These are phyloP conservation scores for Panorpa germanica DNA, from an alignment of 2,888 invertebrate genomes.

Conservation along the genomic window DNA sequence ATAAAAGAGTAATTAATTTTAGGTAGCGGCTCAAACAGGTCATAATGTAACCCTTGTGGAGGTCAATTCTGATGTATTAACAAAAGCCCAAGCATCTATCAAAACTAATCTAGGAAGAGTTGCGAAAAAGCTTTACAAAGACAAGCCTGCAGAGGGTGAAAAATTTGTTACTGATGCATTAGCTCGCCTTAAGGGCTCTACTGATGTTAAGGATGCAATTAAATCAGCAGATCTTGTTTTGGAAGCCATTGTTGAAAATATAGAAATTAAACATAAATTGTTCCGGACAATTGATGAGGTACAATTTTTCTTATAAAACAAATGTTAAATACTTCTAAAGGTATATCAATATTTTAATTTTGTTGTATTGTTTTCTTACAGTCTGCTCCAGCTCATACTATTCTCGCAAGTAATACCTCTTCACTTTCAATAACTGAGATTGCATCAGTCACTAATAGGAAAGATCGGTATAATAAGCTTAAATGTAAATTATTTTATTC, in stretches of 20 bases:
- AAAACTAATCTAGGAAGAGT: constrained; percentile 49
- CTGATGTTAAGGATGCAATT: constrained; percentile 38
- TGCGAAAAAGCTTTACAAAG: constrained; percentile 57
- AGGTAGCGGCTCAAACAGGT: constrained; percentile 74
- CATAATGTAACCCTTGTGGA: constrained; percentile 70
- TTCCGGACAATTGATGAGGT: constrained; percentile 52
- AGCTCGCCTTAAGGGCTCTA: constrained; percentile 36
- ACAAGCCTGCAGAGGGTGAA: constrained; percentile 40
- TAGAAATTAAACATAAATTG: constrained; percentile 55
- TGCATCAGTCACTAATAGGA: constrained; percentile 48
- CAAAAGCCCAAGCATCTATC: constrained; percentile 54
- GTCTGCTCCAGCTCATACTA: constrained; percentile 48
- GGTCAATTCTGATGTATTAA: constrained; percentile 45
- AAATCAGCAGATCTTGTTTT: constrained; percentile 55
- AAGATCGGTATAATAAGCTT: constrained; percentile 31
- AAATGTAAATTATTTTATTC: not conserved
- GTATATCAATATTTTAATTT: not conserved
- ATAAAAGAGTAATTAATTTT: constrained; percentile 11
- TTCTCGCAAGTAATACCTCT: constrained; percentile 80
- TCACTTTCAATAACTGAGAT: constrained; percentile 72
- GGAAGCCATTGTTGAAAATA: constrained; percentile 75
- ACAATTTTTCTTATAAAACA: constrained; percentile 7
- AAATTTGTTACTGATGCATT: constrained; percentile 45
- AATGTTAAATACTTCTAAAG: constrained; percentile 1
- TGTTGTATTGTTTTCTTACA: constrained; percentile 21